Evolutionary conservation across 2,797 vertebrate genomes (phyloP), one percentile per base, ranked within the genome.

Genomic region (Tragelaphus oryx): DNA sequence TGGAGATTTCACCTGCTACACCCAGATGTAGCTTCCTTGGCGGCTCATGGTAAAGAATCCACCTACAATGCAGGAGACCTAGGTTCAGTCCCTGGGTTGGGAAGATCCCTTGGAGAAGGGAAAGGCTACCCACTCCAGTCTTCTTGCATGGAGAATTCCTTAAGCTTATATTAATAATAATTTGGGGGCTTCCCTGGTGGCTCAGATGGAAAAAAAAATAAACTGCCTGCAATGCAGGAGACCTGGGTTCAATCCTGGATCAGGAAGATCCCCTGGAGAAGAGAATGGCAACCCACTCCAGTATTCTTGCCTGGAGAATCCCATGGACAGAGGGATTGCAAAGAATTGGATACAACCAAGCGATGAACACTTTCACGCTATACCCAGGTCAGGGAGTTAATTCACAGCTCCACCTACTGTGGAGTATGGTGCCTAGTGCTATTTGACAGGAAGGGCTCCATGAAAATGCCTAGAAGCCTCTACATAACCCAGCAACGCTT

Each of bases 281-380:
- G 7, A 17, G n/a, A 65, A 65, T 20, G 17, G 17, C n/a, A 33
- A 65, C 62, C n/a, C n/a, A 65, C 62, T 33, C 62, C 62, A 65
- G 62, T 33, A 20, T 65, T 33, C n/a, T 33, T 65, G 62, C 62
- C 62, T 68, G 17, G 62, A 37, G 17, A 68, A 68, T 68, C n/a
- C n/a, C 62, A 68, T 5, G 8, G 62, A 20, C 62, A 37, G n/a
- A 37, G 62, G 62, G 30, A 8, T 8, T n/a, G 16, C 60, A n/a
- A 59, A 60, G 62, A 68, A 18, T 68, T 0, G 0, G 62, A 68
- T 33, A 20, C 62, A 20, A 68, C 8, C 0, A 4, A 68, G n/a
- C 0, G n/a, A 68, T 68, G n/a, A 68, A 33, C 62, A 68, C n/a
- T 68, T 37, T 20, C 7, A 0, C 0, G 0, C 76, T 79, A 22